Evolutionary conservation across 2,113 vertebrate genomes (phyloP), one percentile per base, ranked within the genome.

Genomic region (Castor canadensis): DNA sequence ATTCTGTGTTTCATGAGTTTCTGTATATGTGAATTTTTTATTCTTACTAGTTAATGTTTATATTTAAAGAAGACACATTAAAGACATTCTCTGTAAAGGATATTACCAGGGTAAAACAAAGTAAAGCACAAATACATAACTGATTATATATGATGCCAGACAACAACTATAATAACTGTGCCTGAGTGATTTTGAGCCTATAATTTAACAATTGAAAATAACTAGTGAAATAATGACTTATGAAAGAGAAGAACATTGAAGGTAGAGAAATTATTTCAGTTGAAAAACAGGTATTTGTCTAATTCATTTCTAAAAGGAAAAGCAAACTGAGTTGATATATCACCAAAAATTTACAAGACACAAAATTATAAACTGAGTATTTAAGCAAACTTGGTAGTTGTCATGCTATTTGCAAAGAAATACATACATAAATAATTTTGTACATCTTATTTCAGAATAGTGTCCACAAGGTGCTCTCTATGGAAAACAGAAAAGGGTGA

Each of bases 151-250:
- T 96, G 94, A 90, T 75, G 28, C 8, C 47, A 87, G 67, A 47
- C 35, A 89, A 91, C 73, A 87, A 67, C 12, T 69, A 7, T 35
- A 60, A 32, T 4, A 87, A 79, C 38, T 93, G 49, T 56, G 82
- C 26, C 22, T 58, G 92, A 95, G 3, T 97, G 89, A 97, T 97
- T 97, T 93, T 94, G 91, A 95, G 38, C 10, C 2, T 94, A 52
- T 40, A 97, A 97, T 96, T 97, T 95, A 96, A 98, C 95, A 92
- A 96, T 91, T 60, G 19, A 19, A 56, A 92, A 96, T 79, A n/a
- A 17, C 0, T 93, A 60, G 80, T 83, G n/a, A 95, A 66, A 95
- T 56, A 97, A 98, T 93, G 35, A 96, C 95, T 69, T 96, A 87
- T 76, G 17, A 58, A 95, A 5, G 12, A 96, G 30, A 71, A 92